Evolutionary conservation across 2,888 invertebrate species (phyloP), one percentile per base, ranked within the genome.

Genomic region (Heteromurus nitidus): DNA sequence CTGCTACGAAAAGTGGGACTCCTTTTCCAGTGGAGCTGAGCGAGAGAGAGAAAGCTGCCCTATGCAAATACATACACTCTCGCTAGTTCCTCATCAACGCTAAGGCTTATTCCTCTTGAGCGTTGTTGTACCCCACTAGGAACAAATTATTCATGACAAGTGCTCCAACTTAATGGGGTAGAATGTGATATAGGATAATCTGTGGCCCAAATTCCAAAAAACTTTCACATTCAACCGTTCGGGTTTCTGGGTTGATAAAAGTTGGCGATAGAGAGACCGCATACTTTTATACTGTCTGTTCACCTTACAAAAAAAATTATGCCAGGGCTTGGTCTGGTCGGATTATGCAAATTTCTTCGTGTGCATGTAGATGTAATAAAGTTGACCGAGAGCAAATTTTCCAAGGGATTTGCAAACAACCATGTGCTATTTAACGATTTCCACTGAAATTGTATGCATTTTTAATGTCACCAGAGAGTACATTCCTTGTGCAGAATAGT

Each of bases 151-250:
- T 80, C 79, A 80, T 67, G 79, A 72, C 79, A 80, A 72, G 72
- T 65, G 79, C 72, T 80, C 47, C 58, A 69, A 64, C 72, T 72
- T 80, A 80, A 80, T 80, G 72, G 79, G 72, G 72, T 58, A 58
- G 67, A 80, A 72, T 65, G 72, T 60, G 67, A 80, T 73, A 58
- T 80, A 68, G 80, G 80, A 73, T 73, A 80, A 80, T 80, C 73
- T 73, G 80, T 80, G 80, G 73, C 80, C 80, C 68, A 80, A 80
- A 80, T 80, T 80, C 68, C 68, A 72, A 65, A n/a, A n/a, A 77
- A 67, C 72, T 80, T 72, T 67, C 65, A 42, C 79, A 72, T 80
- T 80, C 79, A 18, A 18, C 70, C 22, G 11, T 64, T 20, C 42
- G 11, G 50, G 55, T 36, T 53, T 74, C 55, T 67, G 55, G 22